phyloP scores from a whole-genome alignment of 2,888 invertebrate species.

The Nezara viridula region DNA sequence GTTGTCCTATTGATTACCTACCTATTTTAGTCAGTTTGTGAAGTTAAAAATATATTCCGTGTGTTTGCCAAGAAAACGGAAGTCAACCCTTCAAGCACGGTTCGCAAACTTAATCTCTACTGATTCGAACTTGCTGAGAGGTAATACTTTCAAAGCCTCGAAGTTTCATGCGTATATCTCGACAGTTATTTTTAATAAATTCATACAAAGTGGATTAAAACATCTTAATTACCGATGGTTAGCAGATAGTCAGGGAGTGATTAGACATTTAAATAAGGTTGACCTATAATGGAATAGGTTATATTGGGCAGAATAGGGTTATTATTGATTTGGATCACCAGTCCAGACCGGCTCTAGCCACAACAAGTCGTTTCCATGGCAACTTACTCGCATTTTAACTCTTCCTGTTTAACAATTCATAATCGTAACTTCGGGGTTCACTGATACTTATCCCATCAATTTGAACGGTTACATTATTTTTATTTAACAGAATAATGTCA shows the following conservation, averaged over 20 bases:
- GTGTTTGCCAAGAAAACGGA: no score
- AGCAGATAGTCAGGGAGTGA: not conserved
- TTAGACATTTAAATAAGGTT: constrained; percentile 15
- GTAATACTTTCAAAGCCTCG: no score
- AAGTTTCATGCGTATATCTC: no score
- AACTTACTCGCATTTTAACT: not conserved
- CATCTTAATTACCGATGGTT: not conserved
- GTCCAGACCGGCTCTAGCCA: not conserved
- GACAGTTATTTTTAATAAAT: not conserved
- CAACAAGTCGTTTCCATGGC: not conserved
- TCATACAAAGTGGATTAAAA: not conserved
- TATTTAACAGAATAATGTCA: not conserved
- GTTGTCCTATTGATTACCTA: no score
- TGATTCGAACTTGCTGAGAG: no score
- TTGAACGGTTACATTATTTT: not conserved
- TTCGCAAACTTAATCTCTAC: no score
- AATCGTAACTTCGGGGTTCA: not conserved
- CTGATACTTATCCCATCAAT: not conserved
- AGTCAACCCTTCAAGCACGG: no score
- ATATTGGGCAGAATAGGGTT: not conserved
- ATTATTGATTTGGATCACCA: not conserved
- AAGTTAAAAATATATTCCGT: no score
- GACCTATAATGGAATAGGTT: constrained; percentile 10
- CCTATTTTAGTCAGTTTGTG: no score
- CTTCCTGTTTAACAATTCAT: not conserved